phyloP scores from a whole-genome alignment of 2,113 vertebrate genomes.

The Daubentonia madagascariensis region DNA sequence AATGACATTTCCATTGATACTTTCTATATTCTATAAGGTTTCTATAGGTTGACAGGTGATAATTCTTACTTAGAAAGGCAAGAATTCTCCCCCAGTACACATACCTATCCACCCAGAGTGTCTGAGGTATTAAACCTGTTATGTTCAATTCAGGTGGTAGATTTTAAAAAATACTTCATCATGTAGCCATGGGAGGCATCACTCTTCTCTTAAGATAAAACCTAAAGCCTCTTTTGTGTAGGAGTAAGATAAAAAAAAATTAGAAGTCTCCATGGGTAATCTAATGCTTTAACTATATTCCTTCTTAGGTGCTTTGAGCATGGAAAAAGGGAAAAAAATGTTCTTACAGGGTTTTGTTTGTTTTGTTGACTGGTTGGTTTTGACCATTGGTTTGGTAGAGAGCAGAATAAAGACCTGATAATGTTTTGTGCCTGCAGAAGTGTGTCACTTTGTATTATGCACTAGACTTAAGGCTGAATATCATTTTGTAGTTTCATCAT shows the following conservation, averaged over 20 bases:
- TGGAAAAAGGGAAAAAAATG: background rate
- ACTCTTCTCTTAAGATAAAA: background rate
- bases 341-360: background rate
- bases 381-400: background rate
- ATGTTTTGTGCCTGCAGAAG: background rate
- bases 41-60: background rate
- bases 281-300: background rate
- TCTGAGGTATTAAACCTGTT: background rate
- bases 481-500: background rate
- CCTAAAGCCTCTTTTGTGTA: background rate
- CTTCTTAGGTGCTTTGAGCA: background rate
- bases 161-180: background rate
- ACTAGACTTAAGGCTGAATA: background rate
- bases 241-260: background rate
- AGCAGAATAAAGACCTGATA: background rate
- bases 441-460: background rate
- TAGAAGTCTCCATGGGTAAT: background rate
- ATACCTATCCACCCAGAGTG: background rate
- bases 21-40: background rate
- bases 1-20: background rate
- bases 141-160: background rate
- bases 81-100: background rate
- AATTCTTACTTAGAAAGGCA: slow-evolving; percentile 24
- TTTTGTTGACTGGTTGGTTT: background rate
- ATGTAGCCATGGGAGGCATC: background rate